phyloP scores from a whole-genome alignment of 2,113 vertebrate species.

The Onychorhynchus coronatus region DNA sequence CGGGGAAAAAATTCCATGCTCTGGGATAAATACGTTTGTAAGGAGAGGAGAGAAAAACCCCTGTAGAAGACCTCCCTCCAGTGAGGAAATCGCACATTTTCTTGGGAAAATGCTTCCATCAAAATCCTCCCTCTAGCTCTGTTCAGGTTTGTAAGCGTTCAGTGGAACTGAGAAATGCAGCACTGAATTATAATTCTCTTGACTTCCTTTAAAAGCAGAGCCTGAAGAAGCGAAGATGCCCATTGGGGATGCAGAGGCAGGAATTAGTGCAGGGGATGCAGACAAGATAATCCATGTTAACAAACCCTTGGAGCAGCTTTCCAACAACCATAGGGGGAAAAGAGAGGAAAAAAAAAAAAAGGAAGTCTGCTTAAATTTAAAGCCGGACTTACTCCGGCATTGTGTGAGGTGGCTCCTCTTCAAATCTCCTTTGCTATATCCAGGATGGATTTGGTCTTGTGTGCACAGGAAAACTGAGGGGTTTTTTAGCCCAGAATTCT shows the following conservation, averaged over 20 bases:
- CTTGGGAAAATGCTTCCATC: neutral
- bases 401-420: neutral
- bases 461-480: neutral
- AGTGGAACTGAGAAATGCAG: neutral
- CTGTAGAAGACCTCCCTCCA: neutral
- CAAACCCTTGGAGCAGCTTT: neutral
- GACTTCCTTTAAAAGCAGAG: neutral
- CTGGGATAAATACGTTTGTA: neutral
- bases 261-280: neutral
- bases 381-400: neutral
- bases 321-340: neutral
- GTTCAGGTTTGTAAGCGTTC: neutral
- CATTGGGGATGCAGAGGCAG: neutral
- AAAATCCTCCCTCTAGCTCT: neutral
- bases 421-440: neutral
- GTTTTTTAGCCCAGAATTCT: rapidly evolving
- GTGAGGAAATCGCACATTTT: neutral
- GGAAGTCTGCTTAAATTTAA: neutral
- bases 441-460: neutral
- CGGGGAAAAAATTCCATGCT: neutral
- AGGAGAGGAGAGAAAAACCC: neutral
- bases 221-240: neutral
- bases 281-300: neutral
- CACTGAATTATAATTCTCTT: neutral
- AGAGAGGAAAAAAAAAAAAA: neutral